Percentiles rank a stretch among this genome's conserved stretches.
phyloP scores from a whole-genome alignment of 2,113 vertebrate species.

The Gorsachius goisagi region DNA sequence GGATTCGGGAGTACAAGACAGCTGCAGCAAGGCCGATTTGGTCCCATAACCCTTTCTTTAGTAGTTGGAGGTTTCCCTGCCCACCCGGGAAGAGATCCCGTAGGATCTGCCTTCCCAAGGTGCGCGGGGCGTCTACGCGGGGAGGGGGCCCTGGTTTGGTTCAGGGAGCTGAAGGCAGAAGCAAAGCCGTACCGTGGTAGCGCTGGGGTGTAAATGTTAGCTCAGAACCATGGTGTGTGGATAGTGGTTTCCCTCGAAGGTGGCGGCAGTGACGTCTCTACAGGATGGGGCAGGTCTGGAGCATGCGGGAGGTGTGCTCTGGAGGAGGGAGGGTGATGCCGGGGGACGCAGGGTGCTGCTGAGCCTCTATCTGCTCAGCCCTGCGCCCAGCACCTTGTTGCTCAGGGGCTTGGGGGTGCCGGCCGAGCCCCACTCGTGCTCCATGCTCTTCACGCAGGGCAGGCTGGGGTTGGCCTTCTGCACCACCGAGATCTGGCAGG shows the following conservation, averaged over 20 bases:
- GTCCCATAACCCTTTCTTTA: not conserved
- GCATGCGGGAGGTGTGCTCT: not conserved
- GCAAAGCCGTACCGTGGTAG: not conserved
- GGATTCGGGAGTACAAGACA: not conserved
- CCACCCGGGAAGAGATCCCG: not conserved
- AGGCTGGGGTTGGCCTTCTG: slow-evolving; percentile 83
- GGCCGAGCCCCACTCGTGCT: slow-evolving; percentile 72
- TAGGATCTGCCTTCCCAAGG: rapidly evolving
- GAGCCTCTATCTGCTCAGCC: slow-evolving; percentile 5
- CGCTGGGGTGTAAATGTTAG: not conserved
- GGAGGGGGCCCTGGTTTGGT: rapidly evolving
- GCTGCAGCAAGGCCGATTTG: rapidly evolving
- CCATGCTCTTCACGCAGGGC: slow-evolving; percentile 76
- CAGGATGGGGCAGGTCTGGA: not conserved
- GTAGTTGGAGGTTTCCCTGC: not conserved
- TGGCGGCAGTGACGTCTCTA: slow-evolving; percentile 34
- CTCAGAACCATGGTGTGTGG: slow-evolving; percentile 36
- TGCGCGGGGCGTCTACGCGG: rapidly evolving
- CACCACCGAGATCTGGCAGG: slow-evolving; percentile 87
- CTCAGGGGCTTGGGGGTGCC: slow-evolving; percentile 46
- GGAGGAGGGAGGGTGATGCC: not conserved
- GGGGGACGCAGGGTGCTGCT: rapidly evolving
- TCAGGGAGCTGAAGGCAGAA: slow-evolving; percentile 6
- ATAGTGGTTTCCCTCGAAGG: slow-evolving; percentile 76
- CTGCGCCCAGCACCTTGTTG: not conserved